Evolutionary conservation across 2,113 vertebrate genomes (phyloP), one percentile per base, ranked within the genome.

Genomic region (Takifugu bimaculatus): DNA sequence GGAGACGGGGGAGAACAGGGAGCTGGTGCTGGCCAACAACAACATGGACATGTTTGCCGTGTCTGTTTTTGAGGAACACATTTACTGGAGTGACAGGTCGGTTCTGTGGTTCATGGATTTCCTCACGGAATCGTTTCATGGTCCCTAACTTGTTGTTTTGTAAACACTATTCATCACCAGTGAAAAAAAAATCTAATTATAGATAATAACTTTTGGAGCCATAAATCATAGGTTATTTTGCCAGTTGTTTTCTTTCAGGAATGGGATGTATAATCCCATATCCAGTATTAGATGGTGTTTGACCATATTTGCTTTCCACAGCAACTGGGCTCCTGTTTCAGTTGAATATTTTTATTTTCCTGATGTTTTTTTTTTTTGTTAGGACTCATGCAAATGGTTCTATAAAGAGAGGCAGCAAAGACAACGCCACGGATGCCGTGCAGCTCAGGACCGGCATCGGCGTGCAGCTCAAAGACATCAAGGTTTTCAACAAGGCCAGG

Each of bases 11-110:
- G 93, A 94, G 72, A 94, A 94, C 90, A 77, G 96, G 0, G 94
- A 98, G 85, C 90, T 96, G 2, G 96, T 98, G 26, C 89, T 98
- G 60, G 90, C 92, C 72, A 96, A 85, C 89, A 96, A 98, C 80
- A 98, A 98, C 90, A 98, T 98, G 96, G 96, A 98, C 88, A 98
- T 98, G 96, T 98, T 98, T 85, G 96, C 96, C 0, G 96, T 98
- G 20, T 98, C 96, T 0, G 95, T 98, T 3, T 98, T 98, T 3
- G 94, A 98, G 85, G 94, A 92, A 26, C 96, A 95, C 89, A 95
- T 98, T 63, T 98, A 98, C 79, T 98, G 96, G 96, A 98, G 96
- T 1, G 96, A 98, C 53, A 91, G 96, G 96, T 97, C 55, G 0
- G 58, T 57, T 29, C 26, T 14, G 14, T 54, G 11, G 11, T 45